Percentiles rank a stretch among this genome's conserved stretches.
Evolutionary conservation across 2,888 invertebrate species (phyloP).

Genomic region (Pyrrhopygopsis socrates): DNA sequence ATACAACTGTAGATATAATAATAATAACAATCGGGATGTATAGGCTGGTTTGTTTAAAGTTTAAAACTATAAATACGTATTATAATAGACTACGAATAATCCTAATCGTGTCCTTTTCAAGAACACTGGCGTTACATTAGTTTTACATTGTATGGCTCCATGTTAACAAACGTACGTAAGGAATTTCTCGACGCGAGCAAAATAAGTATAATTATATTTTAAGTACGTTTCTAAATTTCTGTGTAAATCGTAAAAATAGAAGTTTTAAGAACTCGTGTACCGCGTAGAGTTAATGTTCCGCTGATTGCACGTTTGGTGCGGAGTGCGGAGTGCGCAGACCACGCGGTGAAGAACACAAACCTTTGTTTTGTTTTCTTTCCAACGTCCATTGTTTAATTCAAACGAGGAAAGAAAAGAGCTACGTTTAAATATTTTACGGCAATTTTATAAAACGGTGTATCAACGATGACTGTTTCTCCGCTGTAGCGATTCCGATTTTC

Average conservation of each 20-base stretch:
- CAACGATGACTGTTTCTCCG: slow-evolving; percentile 1
- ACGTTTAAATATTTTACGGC: slow-evolving; percentile 34
- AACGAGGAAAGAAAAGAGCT: slow-evolving; percentile 31
- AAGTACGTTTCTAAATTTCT: slow-evolving; percentile 19
- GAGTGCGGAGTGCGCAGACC: not conserved
- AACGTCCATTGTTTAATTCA: slow-evolving; percentile 34
- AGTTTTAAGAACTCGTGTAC: slow-evolving; percentile 32
- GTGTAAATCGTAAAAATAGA: slow-evolving; percentile 35
- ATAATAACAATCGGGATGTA: too few relatives aligned
- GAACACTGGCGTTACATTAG: not conserved
- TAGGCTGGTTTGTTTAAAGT: too few relatives aligned
- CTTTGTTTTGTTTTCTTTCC: slow-evolving; percentile 33
- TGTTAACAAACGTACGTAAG: not conserved
- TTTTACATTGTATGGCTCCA: not conserved
- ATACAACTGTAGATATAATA: too few relatives aligned
- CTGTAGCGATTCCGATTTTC: slow-evolving; percentile 12
- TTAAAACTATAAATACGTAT: too few relatives aligned
- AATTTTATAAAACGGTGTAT: slow-evolving; percentile 22
- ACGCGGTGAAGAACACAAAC: slow-evolving; percentile 15
- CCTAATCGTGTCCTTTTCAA: not conserved
- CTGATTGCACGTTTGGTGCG: slow-evolving; percentile 45
- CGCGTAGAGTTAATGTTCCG: slow-evolving; percentile 36
- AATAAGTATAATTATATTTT: not conserved
- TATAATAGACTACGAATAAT: too few relatives aligned
- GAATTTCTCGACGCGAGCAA: not conserved